Evolutionary conservation across 2,113 vertebrate genomes (phyloP), one percentile per base, ranked within the genome.

Genomic region (Neopipo cinnamomea): DNA sequence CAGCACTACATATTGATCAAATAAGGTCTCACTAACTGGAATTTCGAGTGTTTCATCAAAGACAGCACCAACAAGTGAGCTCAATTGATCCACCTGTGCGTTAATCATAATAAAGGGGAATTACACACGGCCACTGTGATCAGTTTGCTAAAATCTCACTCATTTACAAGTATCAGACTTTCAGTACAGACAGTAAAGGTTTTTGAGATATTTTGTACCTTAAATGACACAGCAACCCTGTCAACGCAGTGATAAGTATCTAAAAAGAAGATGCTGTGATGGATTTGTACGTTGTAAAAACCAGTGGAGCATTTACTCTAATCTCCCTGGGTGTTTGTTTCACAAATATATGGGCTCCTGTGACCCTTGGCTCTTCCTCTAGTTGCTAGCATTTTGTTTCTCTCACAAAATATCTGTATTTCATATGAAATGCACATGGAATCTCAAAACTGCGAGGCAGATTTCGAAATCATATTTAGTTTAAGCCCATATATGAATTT

Each of bases 11-110:
- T 33, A 92, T 41, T 83, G 76, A 94, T 91, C 85, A 88, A 94
- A 55, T 37, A 73, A 88, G 91, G 72, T 84, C 83, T 95, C 89
- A 33, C 79, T 93, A 73, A 93, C 87, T 88, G 89, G 82, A 97
- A 93, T 67, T 50, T 91, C 70, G 82, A 93, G 49, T 50, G 63
- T 84, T 96, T 90, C 90, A 91, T 93, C 94, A 95, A 70, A 82
- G 42, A 65, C 63, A 89, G 30, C 82, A 88, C 12, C 49, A 55
- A 78, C 37, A 35, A 25, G 28, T 33, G 49, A 91, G 70, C 91
- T 96, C 93, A 46, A 19, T 3, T 75, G 52, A 71, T 76, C 62
- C 53, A 79, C 50, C 49, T 63, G 47, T 58, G 58, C 61, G 52
- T 37, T 95, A 74, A 84, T 87, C 67, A 80, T 55, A 78, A 91